These are phyloP conservation scores for Ptychadena robeensis DNA, from an alignment of 2,797 vertebrate species.

Conservation along the genomic window DNA sequence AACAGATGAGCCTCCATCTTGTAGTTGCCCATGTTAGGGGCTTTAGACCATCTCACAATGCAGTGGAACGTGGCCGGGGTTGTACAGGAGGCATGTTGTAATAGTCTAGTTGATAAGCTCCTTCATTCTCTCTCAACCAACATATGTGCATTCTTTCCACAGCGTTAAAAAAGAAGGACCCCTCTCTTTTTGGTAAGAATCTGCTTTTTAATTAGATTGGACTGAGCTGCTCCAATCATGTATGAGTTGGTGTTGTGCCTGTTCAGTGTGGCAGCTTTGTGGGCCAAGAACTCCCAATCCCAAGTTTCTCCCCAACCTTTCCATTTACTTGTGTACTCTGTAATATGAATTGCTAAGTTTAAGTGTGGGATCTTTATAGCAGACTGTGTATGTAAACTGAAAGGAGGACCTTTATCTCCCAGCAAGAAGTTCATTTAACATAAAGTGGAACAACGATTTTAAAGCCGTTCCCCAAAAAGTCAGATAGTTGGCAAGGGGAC, in stretches of 20 bases:
- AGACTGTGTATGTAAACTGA: no score
- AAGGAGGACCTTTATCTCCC: no score
- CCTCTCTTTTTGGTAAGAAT: constrained; percentile 83
- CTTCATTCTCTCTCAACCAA: constrained; percentile 38
- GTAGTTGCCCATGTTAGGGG: no score
- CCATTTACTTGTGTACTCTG: no score
- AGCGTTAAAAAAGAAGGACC: constrained; percentile 81
- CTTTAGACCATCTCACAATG: background rate
- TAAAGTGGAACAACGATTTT: no score
- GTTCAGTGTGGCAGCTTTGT: constrained; percentile 21
- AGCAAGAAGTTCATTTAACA: no score
- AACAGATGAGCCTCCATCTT: no score
- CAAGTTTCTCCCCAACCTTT: background rate
- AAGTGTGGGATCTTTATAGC: no score
- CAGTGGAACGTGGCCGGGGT: background rate
- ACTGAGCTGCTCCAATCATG: constrained; percentile 22
- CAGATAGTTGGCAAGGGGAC: no score
- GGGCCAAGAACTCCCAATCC: background rate
- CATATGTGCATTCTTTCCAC: constrained; percentile 73
- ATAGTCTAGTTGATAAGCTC: constrained; percentile 15
- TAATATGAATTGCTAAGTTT: no score
- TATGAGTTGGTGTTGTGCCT: constrained; percentile 28
- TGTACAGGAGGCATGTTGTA: constrained; percentile 1
- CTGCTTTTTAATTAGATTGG: constrained; percentile 57
- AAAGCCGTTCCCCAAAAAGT: no score